Percentiles rank a stretch among this genome's conserved stretches.
These are phyloP conservation scores for Falco naumanni DNA, from an alignment of 2,797 vertebrate species.

Conservation along the genomic window DNA sequence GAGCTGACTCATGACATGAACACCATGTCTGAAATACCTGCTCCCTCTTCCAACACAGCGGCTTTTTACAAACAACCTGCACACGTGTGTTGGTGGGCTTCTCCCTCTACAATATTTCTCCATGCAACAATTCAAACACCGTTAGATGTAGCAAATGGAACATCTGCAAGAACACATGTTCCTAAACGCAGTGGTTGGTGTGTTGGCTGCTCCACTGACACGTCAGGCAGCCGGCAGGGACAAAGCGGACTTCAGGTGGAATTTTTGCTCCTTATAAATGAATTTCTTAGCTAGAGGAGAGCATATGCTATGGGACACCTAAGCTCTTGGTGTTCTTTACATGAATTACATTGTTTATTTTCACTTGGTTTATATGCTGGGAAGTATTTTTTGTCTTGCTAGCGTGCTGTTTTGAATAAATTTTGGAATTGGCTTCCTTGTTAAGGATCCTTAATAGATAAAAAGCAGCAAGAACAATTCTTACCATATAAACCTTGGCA, in stretches of 20 bases:
- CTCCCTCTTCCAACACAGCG: not conserved
- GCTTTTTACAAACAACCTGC: not conserved
- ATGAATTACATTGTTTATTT: not conserved
- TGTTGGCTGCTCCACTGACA: not conserved
- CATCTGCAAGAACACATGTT: not conserved
- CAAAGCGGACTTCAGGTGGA: not conserved
- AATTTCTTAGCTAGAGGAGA: not conserved
- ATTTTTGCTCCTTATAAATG: not conserved
- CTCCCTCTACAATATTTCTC: not conserved
- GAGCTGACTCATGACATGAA: not conserved
- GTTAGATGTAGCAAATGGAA: not conserved
- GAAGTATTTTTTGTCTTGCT: not conserved
- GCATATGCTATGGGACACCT: not conserved
- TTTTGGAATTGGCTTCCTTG: not conserved
- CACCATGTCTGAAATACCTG: fast-evolving
- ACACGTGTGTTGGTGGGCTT: fast-evolving
- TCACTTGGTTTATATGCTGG: not conserved
- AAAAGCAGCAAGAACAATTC: not conserved
- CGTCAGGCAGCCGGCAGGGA: not conserved
- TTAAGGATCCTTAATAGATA: not conserved
- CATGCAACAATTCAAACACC: not conserved
- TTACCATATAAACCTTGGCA: not conserved
- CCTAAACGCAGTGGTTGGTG: not conserved
- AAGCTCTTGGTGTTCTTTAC: not conserved
- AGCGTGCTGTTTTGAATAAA: not conserved